Conservation (phyloP, 2,113 vertebrate species). For the Sander lucioperca region DNA sequence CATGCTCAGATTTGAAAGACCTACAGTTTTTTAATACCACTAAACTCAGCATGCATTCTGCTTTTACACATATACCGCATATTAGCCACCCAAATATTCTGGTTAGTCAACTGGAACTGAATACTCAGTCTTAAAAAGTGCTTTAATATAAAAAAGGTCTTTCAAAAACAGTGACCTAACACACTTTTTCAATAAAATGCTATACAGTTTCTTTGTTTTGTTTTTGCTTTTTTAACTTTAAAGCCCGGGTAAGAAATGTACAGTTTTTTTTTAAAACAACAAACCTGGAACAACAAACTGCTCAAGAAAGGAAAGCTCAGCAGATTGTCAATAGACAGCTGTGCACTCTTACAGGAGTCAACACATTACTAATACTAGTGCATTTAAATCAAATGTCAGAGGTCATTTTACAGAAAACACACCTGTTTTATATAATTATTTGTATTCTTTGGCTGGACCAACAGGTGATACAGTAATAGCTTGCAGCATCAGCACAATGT, state of each 20-base stretch:
- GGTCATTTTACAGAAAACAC: constrained; percentile 69
- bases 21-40: constrained; percentile 45
- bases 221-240: constrained; percentile 23
- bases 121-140: constrained; percentile 18
- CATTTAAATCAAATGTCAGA: constrained; percentile 48
- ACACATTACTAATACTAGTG: constrained; percentile 38
- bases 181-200: constrained; percentile 18
- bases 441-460: constrained; percentile 64
- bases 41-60: constrained; percentile 53
- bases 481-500: constrained; percentile 48
- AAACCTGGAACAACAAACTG: constrained; percentile 57
- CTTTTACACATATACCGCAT: constrained; percentile 18
- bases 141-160: background rate
- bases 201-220: background rate
- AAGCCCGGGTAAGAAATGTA: constrained; percentile 7
- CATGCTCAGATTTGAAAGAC: constrained; percentile 57
- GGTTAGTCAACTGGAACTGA: constrained; percentile 36
- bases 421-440: constrained; percentile 67
- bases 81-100: constrained; percentile 40
- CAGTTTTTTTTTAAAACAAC: constrained; percentile 40
- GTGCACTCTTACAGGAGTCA: constrained; percentile 49
- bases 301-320: constrained; percentile 48
- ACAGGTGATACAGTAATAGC: constrained; percentile 25
- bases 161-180: constrained; percentile 36
- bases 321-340: constrained; percentile 44